Base-by-base conservation (phyloP, 1,140 invertebrate genomes). In the Acromyrmex charruanus region DNA sequence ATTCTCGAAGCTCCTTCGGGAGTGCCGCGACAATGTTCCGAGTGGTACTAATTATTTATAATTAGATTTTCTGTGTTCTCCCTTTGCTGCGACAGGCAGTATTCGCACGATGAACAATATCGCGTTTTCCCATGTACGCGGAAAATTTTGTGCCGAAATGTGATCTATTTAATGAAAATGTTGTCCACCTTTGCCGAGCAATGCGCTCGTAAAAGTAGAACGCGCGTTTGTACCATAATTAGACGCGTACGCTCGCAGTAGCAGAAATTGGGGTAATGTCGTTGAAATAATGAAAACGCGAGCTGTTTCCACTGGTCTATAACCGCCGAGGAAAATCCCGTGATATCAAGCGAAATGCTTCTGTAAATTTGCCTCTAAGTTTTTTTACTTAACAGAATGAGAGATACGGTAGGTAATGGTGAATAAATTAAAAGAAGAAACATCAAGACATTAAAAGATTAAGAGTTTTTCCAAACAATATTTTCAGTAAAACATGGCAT, bases 251-350 rank as follows among this genome's bases (percentile, higher is more conserved):
- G 80, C 80, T 84, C 69, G 31, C 80, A 18, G 21, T 82, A 61
- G 68, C 25, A 21, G 31, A 84, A 84, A 84, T 84, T 84, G 69
- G 55, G 25, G 25, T 63, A 84, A 84, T 84, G 69, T 75, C 80
- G 39, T 72, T 14, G 80, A 75, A 84, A 84, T 84, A 84, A 84
- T 75, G 80, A 75, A 84, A 84, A 84, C 44, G 69, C 55, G 39
- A 84, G n/a, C 69, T 39, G 61, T 61, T 84, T 84, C n/a, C 59
- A n/a, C 39, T 9, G 39, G 68, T 82, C 25, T 25, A 55, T 59
- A 72, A 0, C 31, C 51, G 53, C 16, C 1, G 58, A 74, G 9
- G 18, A 72, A 31, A 82, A 82, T 74, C 59, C 10, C 18, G 44
- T 55, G 18, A 49, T 82, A 82, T 82, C 68, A 74, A 49, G 68